A percentile compares a stretch with the other conserved stretches of the same genome.
Evolutionary conservation across 2,113 vertebrate genomes (phyloP).

Genomic region (Rynchops niger): DNA sequence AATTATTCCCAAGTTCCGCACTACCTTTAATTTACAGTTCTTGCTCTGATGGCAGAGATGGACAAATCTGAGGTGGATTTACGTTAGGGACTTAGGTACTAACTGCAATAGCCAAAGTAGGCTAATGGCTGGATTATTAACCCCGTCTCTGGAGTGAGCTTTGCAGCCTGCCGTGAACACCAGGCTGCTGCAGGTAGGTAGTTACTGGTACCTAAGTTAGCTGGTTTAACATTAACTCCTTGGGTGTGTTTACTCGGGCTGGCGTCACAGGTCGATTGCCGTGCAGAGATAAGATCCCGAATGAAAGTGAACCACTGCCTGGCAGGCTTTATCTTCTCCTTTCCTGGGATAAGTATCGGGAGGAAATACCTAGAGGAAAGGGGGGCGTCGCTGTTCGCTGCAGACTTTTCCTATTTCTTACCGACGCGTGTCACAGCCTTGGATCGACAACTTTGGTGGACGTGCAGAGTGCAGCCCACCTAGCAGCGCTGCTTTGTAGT

Average conservation of each 20-base stretch:
- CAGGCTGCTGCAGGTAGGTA: background rate
- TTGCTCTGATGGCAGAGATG: background rate
- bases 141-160: background rate
- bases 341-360: background rate
- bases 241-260: background rate
- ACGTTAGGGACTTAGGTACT: background rate
- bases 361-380: constrained; percentile 11
- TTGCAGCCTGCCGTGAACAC: background rate
- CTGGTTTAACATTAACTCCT: background rate
- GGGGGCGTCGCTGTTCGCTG: background rate
- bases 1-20: background rate
- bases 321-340: background rate
- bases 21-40: background rate
- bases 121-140: background rate
- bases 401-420: background rate
- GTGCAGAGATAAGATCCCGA: constrained; percentile 50
- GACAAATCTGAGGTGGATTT: background rate
- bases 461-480: background rate
- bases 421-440: background rate
- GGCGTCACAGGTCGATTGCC: background rate
- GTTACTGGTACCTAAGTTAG: background rate
- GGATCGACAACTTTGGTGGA: background rate
- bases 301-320: constrained; percentile 47
- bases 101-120: background rate
- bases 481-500: accelerated